These are phyloP conservation scores for Rattus rattus DNA, from an alignment of 2,113 vertebrate species.

Conservation along the genomic window DNA sequence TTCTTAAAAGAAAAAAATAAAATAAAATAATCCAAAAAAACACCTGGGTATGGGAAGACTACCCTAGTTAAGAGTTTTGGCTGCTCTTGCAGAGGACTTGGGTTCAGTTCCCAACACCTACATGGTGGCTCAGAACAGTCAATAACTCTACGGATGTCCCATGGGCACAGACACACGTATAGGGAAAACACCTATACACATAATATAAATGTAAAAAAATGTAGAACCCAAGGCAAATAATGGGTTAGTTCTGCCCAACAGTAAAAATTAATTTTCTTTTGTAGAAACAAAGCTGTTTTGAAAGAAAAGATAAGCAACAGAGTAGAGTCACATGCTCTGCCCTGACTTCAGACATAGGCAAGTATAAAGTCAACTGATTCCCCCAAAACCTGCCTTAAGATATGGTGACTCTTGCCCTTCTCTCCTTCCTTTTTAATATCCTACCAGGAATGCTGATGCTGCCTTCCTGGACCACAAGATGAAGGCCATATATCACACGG, in stretches of 20 bases:
- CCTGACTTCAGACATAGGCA: not conserved
- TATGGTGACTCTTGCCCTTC: not conserved
- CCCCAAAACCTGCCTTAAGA: not conserved
- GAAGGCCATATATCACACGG: not conserved
- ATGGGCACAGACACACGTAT: not conserved
- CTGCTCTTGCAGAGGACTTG: not conserved
- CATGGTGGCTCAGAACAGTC: not conserved
- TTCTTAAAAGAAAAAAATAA: not conserved
- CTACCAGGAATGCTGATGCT: not conserved
- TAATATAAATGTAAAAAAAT: not conserved
- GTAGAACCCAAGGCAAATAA: not conserved
- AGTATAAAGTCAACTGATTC: not conserved
- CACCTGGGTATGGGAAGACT: not conserved
- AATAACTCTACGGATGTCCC: not conserved
- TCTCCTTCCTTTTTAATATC: not conserved
- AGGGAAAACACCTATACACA: not conserved
- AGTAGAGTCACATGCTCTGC: not conserved
- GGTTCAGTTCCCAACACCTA: not conserved
- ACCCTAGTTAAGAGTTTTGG: not conserved
- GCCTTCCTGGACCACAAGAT: not conserved
- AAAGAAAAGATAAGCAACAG: not conserved
- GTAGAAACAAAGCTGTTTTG: not conserved
- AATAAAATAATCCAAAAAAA: not conserved
- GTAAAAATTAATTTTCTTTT: slow-evolving; percentile 13
- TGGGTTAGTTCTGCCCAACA: not conserved